Evolutionary conservation across 2,888 invertebrate genomes (phyloP), one percentile per base, ranked within the genome.

Genomic region (Elysia crispata): DNA sequence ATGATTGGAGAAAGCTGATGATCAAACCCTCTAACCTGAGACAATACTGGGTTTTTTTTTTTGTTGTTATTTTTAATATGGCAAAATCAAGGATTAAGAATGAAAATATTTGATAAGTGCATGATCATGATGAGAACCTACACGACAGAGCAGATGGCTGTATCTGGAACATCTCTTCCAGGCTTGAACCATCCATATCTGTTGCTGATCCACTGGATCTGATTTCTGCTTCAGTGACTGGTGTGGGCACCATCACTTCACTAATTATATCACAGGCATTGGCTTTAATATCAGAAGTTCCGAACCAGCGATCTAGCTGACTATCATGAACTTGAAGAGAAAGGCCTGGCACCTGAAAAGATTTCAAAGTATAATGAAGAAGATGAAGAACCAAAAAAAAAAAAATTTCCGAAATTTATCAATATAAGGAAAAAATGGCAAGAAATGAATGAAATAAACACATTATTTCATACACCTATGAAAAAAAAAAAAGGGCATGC

Each of bases 291-390:
- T 88, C 87, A 70, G 87, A 87, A 15, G 89, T 88, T 11, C 90
- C 86, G 85, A 92, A 93, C 93, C 93, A 93, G 31, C 90, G 89
- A 49, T 86, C 83, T 77, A 90, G 91, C 49, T 90, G 86, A 69
- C 90, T 84, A 84, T 93, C 92, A 62, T 87, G 86, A 0, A 91
- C 92, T 62, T 85, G 86, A 31, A 77, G 57, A n/a, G n/a, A 33
- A n/a, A 28, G n/a, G n/a, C 1, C 23, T 13, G n/a, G n/a, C 30
- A 69, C 33, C 3, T 33, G 13, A 28, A 20, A 69, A 28, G 30
- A n/a, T 8, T n/a, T 31, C 13, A 23, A 31, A 8, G 30, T n/a
- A 31, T 28, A 6, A 69, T n/a, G 25, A 28, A 1, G 28, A 15
- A 11, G 23, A 3, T 69, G 8, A 69, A 23, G 13, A 30, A 31